Base-by-base conservation (phyloP, 2,113 vertebrate species). In the Bufo gargarizans region DNA sequence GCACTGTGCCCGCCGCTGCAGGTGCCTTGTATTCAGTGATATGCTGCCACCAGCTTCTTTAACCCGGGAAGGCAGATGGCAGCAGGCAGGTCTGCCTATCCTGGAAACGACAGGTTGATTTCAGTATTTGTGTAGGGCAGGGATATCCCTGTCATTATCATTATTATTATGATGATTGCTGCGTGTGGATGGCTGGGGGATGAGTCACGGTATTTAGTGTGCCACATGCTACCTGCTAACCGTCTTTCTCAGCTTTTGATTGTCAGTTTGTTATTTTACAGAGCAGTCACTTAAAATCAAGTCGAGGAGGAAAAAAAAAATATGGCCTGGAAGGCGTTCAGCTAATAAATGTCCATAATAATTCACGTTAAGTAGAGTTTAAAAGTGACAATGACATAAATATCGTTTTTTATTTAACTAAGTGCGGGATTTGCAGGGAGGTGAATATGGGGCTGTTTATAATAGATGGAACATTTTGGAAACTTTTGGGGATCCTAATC, bases 231-330 rank as follows among this genome's bases (percentile, higher is more conserved):
- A 77, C 82, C 87, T 89, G 82, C 61, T 84, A 55, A 77, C 13
- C 67, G 45, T 84, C 87, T 88, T 49, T 43, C 72, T 55, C 6
- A 4, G n/a, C 58, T 79, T 55, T 69, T 84, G 69, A 88, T 88
- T 88, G 87, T 83, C 87, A 88, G 13, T 83, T 63, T 89, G 87
- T 84, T 89, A 78, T 84, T 84, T 77, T 78, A 78, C 87, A 84
- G 72, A 89, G 17, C 86, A 55, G 82, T 63, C 71, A 77, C 87
- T 88, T 77, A 76, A 82, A 22, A 22, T 50, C 59, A 65, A 61
- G 55, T 59, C 10, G 45, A 20, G 14, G 33, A 14, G 17, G 9
- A 16, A 77, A 33, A 33, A 56, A 49, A 47, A 76, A 82, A 65
- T 55, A 88, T 55, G 82, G 33, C 87, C 55, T 77, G 71, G 78